Base-by-base conservation (phyloP, 2,113 vertebrate species). In the Collichthys lucidus region DNA sequence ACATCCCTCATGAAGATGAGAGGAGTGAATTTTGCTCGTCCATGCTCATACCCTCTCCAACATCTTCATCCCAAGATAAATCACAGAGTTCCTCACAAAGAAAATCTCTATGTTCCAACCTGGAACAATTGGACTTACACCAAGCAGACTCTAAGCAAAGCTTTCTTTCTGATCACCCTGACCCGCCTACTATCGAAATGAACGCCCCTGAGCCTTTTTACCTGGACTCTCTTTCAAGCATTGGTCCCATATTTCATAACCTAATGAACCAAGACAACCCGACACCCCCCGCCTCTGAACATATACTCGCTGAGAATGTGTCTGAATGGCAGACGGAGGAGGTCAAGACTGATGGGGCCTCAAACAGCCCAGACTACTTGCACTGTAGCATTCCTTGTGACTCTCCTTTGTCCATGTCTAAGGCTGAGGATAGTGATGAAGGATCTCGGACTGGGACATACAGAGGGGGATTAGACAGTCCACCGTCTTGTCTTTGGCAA, bases 401-500 rank as follows among this genome's bases (percentile, higher is more conserved):
- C n/a, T 64, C 69, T 75, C n/a, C 52, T 29, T 40, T 67, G 31
- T 49, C 77, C 1, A 42, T 64, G 1, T 42, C 10, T 24, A 66
- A 31, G 60, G 53, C 29, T 10, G 67, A 82, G 15, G 70, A 78
- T 47, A 26, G 52, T 42, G 74, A 70, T 22, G 35, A 65, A 24
- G 17, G 44, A n/a, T 67, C 61, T 35, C n/a, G 10, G 22, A 29
- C 26, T 0, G 68, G 40, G 40, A 20, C 12, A 2, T 62, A 67
- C 20, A 14, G 8, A 17, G 74, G 31, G 2, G 59, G 19, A 26
- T 16, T 9, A 19, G 82, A 85, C 26, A 88, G 87, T 80, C 90
- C 85, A 6, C 3, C 55, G 10, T 80, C 50, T 68, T 75, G 72
- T 5, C 16, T 26, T 29, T 91, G 86, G 92, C 74, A 73, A 67